These are phyloP conservation scores for Aphodius granarius DNA, from an alignment of 2,888 invertebrate species.

Conservation along the genomic window DNA sequence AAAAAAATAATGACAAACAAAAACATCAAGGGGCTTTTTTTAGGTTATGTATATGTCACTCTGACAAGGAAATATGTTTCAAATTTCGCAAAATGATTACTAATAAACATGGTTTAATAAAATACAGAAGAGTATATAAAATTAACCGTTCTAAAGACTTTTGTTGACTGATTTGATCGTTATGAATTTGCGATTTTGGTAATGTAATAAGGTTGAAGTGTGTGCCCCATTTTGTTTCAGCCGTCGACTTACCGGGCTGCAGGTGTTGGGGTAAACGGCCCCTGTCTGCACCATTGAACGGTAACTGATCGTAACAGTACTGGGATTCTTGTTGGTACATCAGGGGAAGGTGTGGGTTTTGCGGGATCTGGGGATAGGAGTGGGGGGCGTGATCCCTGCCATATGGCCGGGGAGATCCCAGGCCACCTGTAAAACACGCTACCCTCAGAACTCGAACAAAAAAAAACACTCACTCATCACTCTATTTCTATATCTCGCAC, in stretches of 20 bases:
- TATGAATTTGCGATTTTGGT: background rate
- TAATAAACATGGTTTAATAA: no score
- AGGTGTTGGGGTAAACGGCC: conserved; percentile 52
- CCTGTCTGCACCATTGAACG: conserved; percentile 53
- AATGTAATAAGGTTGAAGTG: background rate
- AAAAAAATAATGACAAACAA: background rate
- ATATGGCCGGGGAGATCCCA: conserved; percentile 61
- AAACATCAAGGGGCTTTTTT: background rate
- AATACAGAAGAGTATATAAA: no score
- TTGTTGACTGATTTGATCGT: conserved; percentile 11
- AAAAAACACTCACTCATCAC: background rate
- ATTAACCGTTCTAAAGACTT: conserved; percentile 34
- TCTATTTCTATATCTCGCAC: background rate
- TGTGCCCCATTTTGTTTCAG: conserved; percentile 34
- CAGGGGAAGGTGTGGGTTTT: conserved; percentile 56
- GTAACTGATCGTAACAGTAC: conserved; percentile 63
- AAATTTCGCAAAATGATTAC: background rate
- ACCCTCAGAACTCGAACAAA: conserved; percentile 41
- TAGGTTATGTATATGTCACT: background rate
- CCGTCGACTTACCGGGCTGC: conserved; percentile 56
- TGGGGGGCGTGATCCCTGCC: conserved; percentile 55
- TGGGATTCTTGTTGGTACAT: conserved; percentile 58
- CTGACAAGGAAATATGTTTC: background rate
- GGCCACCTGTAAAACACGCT: conserved; percentile 61
- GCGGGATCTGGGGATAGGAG: conserved; percentile 55